These are phyloP conservation scores for Pandion haliaetus DNA, from an alignment of 2,113 vertebrate species.

Conservation along the genomic window DNA sequence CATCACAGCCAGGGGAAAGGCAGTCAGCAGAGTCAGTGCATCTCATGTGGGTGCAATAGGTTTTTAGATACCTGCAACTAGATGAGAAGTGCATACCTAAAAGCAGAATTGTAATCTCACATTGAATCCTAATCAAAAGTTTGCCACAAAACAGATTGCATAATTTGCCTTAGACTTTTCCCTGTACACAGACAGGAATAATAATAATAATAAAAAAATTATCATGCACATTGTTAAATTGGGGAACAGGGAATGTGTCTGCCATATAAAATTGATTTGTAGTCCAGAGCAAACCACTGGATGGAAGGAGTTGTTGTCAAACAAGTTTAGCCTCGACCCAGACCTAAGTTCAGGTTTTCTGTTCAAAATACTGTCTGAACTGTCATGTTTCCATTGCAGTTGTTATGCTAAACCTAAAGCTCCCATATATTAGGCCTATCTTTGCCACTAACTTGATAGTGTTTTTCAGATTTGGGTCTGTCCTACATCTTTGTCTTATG, in stretches of 20 bases:
- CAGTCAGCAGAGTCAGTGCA: background rate
- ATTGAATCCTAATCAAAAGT: background rate
- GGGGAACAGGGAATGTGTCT: background rate
- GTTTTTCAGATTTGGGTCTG: background rate
- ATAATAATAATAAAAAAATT: background rate
- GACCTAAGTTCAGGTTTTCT: background rate
- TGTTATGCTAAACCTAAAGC: background rate
- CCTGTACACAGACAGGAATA: background rate
- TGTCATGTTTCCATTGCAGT: background rate
- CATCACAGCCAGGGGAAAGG: background rate
- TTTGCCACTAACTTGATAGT: background rate
- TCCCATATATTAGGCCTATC: background rate
- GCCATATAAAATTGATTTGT: background rate
- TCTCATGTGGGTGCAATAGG: background rate
- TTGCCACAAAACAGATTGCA: background rate
- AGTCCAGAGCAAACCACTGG: background rate
- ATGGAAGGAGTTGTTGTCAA: background rate
- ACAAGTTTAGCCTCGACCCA: background rate
- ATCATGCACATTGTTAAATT: background rate
- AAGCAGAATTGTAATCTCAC: background rate
- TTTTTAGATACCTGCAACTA: background rate
- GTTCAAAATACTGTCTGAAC: background rate
- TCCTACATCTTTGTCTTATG: fast-evolving
- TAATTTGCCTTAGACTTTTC: background rate
- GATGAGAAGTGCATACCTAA: background rate